These are phyloP conservation scores for Acrossocheilus wenchowensis DNA, from an alignment of 2,797 vertebrate species.

Conservation along the genomic window DNA sequence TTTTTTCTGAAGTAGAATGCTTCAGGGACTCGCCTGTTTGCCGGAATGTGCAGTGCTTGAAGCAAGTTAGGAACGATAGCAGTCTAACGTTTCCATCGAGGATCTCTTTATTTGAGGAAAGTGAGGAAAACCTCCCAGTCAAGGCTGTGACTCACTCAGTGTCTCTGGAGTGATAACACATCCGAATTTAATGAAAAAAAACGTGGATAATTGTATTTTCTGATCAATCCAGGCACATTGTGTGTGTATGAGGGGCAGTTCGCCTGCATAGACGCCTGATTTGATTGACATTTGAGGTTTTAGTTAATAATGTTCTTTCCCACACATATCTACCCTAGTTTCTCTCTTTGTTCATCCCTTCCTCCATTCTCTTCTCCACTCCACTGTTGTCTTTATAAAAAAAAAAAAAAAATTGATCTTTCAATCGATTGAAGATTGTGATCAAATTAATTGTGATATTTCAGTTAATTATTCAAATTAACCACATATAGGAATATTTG, in stretches of 20 bases:
- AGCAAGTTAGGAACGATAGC: conserved; percentile 18
- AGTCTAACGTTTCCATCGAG: conserved; percentile 5
- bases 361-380: conserved; percentile 11
- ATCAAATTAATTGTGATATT: conserved; percentile 5
- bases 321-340: conserved; percentile 71
- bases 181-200: background rate
- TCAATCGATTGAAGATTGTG: background rate
- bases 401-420: background rate
- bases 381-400: background rate
- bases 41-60: conserved; percentile 18
- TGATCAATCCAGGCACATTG: background rate
- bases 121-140: background rate
- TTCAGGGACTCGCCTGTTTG: conserved; percentile 35
- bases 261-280: background rate
- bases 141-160: background rate
- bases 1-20: conserved; percentile 59
- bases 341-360: background rate
- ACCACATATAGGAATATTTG: background rate
- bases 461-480: conserved; percentile 1
- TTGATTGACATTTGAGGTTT: conserved; percentile 61
- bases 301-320: conserved; percentile 68
- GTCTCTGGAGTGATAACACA: background rate
- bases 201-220: conserved; percentile 13
- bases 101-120: conserved; percentile 9
- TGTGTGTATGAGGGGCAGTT: background rate